Evolutionary conservation across 2,797 vertebrate genomes (phyloP).

Genomic region (Clarias platycephalus): DNA sequence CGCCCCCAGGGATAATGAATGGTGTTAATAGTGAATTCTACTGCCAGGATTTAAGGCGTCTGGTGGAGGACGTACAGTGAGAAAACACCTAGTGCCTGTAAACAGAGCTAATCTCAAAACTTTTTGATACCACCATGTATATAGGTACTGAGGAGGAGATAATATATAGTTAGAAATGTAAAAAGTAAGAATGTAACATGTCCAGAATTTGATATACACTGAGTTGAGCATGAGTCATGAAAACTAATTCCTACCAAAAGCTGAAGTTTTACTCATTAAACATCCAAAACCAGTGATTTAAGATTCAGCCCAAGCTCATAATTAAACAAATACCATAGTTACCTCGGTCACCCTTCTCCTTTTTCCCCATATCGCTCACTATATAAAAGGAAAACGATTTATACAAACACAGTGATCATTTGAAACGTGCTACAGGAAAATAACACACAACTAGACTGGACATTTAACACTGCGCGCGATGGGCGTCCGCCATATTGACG

Average conservation of each 20-base stretch:
- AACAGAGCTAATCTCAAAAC: no score
- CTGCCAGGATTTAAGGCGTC: no score
- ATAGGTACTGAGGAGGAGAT: background rate
- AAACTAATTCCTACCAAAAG: no score
- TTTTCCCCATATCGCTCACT: slow-evolving; percentile 71
- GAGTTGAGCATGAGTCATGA: background rate
- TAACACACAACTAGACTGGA: background rate
- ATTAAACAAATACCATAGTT: slow-evolving; percentile 50
- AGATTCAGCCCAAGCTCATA: background rate
- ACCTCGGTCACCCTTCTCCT: slow-evolving; percentile 76
- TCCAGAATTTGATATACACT: background rate
- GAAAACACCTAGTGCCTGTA: no score
- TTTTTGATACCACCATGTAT: no score
- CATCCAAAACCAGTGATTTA: background rate
- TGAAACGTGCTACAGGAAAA: background rate
- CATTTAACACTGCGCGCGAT: background rate
- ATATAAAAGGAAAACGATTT: background rate
- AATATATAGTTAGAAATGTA: no score
- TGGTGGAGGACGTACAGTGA: no score
- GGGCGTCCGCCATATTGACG: background rate
- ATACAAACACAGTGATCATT: background rate
- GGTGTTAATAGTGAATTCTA: no score
- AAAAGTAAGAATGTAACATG: background rate
- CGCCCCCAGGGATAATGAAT: no score
- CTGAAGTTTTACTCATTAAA: background rate